Percentiles rank a stretch among this genome's conserved stretches.
These are phyloP conservation scores for Rhinatrema bivittatum DNA, from an alignment of 2,797 vertebrate species.

Conservation along the genomic window DNA sequence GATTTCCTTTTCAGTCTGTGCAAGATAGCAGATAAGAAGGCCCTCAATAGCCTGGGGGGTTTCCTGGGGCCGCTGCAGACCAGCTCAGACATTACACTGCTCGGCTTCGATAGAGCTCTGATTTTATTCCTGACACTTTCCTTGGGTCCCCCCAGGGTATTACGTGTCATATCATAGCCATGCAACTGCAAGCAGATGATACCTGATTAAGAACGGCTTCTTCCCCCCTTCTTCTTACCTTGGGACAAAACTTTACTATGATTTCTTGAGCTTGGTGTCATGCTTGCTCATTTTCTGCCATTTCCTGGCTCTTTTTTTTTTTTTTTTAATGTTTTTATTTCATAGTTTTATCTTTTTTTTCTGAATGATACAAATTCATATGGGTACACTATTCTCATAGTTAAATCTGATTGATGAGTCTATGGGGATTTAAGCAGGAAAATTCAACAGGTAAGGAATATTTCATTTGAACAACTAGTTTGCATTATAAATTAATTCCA, in stretches of 20 bases:
- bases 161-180: constrained; percentile 50
- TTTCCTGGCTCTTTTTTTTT: too few species aligned
- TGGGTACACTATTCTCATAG: too few species aligned
- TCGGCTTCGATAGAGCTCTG: constrained; percentile 51
- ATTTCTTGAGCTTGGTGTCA: too few species aligned
- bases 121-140: constrained; percentile 50
- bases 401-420: too few species aligned
- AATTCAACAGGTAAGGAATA: too few species aligned
- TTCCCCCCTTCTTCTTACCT: neutral
- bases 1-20: constrained; percentile 49
- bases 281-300: too few species aligned
- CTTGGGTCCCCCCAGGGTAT: constrained; percentile 46
- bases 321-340: too few species aligned
- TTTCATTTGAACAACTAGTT: constrained; percentile 26
- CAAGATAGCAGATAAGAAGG: constrained; percentile 55
- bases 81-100: constrained; percentile 39
- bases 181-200: constrained; percentile 27
- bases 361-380: too few species aligned
- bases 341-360: too few species aligned
- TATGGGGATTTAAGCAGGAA: too few species aligned
- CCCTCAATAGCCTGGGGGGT: constrained; percentile 57
- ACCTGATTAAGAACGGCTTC: too few species aligned
- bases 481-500: constrained; percentile 40
- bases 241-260: too few species aligned
- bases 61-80: constrained; percentile 60